Evolutionary conservation across 2,113 vertebrate species (phyloP).

Genomic region (Columba janthina): DNA sequence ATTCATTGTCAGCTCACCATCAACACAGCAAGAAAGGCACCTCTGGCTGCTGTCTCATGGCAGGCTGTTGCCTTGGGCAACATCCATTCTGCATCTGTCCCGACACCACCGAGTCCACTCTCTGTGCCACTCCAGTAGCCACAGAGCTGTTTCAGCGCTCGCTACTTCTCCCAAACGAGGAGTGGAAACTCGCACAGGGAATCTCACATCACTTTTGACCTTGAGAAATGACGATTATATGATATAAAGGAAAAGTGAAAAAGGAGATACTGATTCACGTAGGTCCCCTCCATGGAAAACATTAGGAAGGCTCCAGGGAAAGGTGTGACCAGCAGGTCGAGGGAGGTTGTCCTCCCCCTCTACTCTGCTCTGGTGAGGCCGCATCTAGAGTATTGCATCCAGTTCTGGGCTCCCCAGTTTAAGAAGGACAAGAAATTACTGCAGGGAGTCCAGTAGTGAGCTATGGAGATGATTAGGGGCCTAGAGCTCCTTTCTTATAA

Average conservation of each 20-base stretch:
- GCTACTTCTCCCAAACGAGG: not conserved
- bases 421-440: too few species aligned
- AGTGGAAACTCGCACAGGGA: not conserved
- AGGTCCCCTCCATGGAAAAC: not conserved
- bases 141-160: not conserved
- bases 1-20: conserved; percentile 5
- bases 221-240: not conserved
- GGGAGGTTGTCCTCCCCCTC: too few species aligned
- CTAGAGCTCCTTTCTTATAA: too few species aligned
- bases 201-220: not conserved
- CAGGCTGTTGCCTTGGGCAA: not conserved
- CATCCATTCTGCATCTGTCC: not conserved
- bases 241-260: not conserved
- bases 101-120: rapidly evolving
- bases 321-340: not conserved
- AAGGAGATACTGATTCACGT: not conserved
- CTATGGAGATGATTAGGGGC: too few species aligned
- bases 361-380: too few species aligned
- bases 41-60: not conserved
- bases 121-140: not conserved
- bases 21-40: not conserved
- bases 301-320: not conserved
- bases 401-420: too few species aligned
- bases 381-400: too few species aligned
- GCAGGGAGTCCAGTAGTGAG: too few species aligned